A percentile compares a stretch with the other conserved stretches of the same genome.
Evolutionary conservation across 2,113 vertebrate genomes (phyloP).

Genomic region (Epinephelus fuscoguttatus): DNA sequence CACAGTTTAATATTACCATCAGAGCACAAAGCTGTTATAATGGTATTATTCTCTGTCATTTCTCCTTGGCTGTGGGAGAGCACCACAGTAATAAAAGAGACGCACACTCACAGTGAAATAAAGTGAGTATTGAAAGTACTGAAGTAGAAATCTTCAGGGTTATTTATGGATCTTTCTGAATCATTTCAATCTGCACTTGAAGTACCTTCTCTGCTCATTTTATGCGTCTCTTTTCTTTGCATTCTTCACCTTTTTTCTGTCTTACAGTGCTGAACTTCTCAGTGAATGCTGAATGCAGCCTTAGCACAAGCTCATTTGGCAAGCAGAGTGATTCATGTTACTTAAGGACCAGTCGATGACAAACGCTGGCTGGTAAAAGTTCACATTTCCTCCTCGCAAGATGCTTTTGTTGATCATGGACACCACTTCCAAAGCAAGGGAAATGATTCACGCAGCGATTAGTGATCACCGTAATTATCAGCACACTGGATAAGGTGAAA

Average conservation of each 20-base stretch:
- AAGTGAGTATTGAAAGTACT: slow-evolving; percentile 71
- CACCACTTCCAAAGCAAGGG: not conserved
- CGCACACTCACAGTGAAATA: slow-evolving; percentile 64
- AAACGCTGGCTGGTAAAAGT: slow-evolving; percentile 24
- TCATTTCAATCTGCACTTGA: slow-evolving; percentile 65
- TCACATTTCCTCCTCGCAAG: slow-evolving; percentile 24
- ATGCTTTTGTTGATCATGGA: not conserved
- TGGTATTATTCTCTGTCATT: slow-evolving; percentile 67
- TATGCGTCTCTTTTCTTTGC: slow-evolving; percentile 29
- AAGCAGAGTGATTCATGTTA: slow-evolving; percentile 5
- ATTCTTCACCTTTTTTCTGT: slow-evolving; percentile 24
- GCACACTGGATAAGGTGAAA: not conserved
- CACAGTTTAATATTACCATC: slow-evolving; percentile 60
- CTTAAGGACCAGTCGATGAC: slow-evolving; percentile 22
- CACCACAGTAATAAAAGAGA: slow-evolving; percentile 59
- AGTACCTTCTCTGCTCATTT: slow-evolving; percentile 56
- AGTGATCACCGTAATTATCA: slow-evolving; percentile 14
- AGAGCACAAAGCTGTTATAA: slow-evolving; percentile 61
- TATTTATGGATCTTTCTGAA: slow-evolving; percentile 75
- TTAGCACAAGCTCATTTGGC: slow-evolving; percentile 20
- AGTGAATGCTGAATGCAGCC: slow-evolving; percentile 4
- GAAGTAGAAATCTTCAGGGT: slow-evolving; percentile 71
- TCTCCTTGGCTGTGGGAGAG: slow-evolving; percentile 51
- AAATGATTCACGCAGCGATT: not conserved
- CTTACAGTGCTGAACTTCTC: slow-evolving; percentile 5